Base-by-base conservation (phyloP, 2,888 invertebrate genomes). In the Cabera pusaria region DNA sequence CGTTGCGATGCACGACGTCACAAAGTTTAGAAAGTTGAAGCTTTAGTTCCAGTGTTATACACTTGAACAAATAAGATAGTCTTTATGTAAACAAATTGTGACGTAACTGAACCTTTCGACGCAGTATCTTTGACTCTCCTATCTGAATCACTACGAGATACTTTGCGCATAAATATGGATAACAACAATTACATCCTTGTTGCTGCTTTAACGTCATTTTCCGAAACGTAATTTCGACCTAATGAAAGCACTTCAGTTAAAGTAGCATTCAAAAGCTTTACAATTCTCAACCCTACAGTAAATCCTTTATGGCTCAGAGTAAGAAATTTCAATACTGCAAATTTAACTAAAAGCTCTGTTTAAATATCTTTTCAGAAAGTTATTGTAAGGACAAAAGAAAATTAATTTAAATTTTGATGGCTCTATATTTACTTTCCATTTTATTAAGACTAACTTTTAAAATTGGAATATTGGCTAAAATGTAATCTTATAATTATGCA, bases 141-240 rank as follows among this genome's bases (percentile, higher is more conserved):
- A n/a, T n/a, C n/a, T n/a, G n/a, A n/a, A n/a, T n/a, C n/a, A n/a
- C n/a, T n/a, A n/a, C n/a, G n/a, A n/a, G n/a, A n/a, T n/a, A n/a
- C n/a, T n/a, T n/a, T n/a, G n/a, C n/a, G n/a, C n/a, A n/a, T n/a
- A n/a, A n/a, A n/a, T n/a, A n/a, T n/a, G n/a, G n/a, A n/a, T n/a
- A n/a, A n/a, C n/a, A n/a, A n/a, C n/a, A n/a, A n/a, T n/a, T 22
- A 22, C 6, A 22, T 22, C 21, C 6, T 22, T 22, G 21, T 22
- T 9, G 3, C 7, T 8, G 3, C n/a, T n/a, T n/a, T n/a, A n/a
- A n/a, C n/a, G n/a, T n/a, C n/a, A n/a, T n/a, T n/a, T n/a, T n/a
- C n/a, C n/a, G n/a, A 43, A 29, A 9, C 21, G 34, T 29, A 19
- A 38, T 41, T 41, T 26, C 26, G 3, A 7, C 26, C 6, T 41